Conservation (phyloP, 2,888 invertebrate species). For the Quadroppia sp. region DNA sequence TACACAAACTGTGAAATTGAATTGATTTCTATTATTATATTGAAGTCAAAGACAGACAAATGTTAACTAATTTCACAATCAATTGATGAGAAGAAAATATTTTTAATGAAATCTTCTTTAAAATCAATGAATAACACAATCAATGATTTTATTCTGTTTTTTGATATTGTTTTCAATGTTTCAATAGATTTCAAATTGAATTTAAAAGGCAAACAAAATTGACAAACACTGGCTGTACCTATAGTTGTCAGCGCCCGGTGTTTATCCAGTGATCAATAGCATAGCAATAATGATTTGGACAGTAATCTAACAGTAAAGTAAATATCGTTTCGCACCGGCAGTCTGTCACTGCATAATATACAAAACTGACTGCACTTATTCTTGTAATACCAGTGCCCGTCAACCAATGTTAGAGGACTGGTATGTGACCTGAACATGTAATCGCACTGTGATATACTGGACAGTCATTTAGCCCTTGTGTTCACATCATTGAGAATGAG, state of each 20-base stretch:
- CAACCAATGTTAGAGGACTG: background rate
- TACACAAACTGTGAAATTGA: background rate
- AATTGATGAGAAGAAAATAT: too few relatives aligned
- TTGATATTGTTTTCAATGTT: too few relatives aligned
- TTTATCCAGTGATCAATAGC: background rate
- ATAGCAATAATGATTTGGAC: background rate
- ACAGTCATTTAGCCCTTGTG: background rate
- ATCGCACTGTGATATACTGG: background rate
- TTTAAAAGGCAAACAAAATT: background rate
- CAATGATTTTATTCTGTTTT: too few relatives aligned
- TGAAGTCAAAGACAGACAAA: background rate
- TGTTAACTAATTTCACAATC: too few relatives aligned
- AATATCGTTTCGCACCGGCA: background rate
- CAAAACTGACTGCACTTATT: background rate
- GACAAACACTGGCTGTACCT: too few relatives aligned
- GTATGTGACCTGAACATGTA: constrained; percentile 25
- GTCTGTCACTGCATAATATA: background rate
- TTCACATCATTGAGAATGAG: background rate
- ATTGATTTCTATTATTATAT: constrained; percentile 1
- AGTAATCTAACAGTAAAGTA: background rate
- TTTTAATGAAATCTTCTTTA: too few relatives aligned
- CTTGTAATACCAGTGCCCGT: background rate
- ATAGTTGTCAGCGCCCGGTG: background rate
- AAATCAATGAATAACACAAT: too few relatives aligned
- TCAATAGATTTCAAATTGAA: too few relatives aligned